phyloP scores from a whole-genome alignment of 1,140 invertebrate species.

The Ceratosolen solmsi region DNA sequence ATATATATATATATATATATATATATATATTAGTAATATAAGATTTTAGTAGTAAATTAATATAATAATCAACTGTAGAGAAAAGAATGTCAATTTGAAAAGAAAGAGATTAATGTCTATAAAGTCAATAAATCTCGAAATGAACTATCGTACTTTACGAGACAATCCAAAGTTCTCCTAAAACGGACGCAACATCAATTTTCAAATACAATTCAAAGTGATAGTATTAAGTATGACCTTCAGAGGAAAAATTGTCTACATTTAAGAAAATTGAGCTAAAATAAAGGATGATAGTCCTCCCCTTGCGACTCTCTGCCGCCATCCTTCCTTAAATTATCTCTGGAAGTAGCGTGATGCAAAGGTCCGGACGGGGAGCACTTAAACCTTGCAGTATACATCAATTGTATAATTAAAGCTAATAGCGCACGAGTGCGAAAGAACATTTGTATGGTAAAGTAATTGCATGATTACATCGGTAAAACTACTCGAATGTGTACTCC shows the following conservation, averaged over 20 bases:
- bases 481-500: conserved; percentile 10
- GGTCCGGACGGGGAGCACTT: neutral
- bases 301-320: no score
- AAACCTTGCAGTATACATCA: neutral
- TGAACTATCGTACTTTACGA: no score
- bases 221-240: neutral
- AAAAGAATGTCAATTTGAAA: no score
- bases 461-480: conserved; percentile 26
- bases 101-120: no score
- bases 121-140: no score
- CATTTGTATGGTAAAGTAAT: conserved; percentile 25
- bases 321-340: neutral
- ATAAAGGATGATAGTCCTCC: no score
- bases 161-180: no score
- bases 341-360: neutral
- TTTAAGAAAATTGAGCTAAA: neutral
- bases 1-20: no score
- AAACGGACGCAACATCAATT: neutral
- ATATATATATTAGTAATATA: no score
- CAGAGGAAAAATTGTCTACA: neutral
- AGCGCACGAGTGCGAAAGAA: neutral
- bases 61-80: no score
- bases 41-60: no score
- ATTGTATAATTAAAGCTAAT: conserved; percentile 33
- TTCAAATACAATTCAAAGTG: neutral